Evolutionary conservation across 2,797 vertebrate genomes (phyloP).

Genomic region (Girardinus metallicus): DNA sequence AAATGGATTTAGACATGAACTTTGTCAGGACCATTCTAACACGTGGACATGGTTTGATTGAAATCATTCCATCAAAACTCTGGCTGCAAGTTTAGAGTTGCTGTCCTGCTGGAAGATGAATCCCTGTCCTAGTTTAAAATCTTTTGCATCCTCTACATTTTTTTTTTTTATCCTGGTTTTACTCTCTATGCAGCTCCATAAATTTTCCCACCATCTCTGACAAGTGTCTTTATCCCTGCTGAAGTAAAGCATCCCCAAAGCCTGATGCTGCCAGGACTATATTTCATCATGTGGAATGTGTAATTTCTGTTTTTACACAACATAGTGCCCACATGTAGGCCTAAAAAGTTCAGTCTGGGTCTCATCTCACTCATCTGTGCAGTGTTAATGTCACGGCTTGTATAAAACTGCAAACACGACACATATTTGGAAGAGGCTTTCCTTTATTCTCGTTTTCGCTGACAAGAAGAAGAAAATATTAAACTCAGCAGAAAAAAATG

Average conservation of each 20-base stretch:
- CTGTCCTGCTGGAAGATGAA: neutral
- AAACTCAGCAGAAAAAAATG: neutral
- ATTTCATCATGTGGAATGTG: neutral
- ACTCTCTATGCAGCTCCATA: neutral
- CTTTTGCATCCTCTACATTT: neutral
- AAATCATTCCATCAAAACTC: neutral
- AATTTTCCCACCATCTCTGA: neutral
- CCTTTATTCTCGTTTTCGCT: neutral
- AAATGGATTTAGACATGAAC: neutral
- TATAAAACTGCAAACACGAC: neutral
- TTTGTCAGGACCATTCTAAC: neutral
- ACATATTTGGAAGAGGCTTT: neutral
- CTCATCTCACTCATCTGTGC: neutral
- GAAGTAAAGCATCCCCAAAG: neutral
- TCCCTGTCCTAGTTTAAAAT: neutral
- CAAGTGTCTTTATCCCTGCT: neutral
- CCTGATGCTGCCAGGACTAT: neutral
- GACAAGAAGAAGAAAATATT: neutral
- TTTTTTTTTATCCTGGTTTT: neutral
- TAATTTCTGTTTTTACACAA: neutral
- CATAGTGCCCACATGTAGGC: neutral
- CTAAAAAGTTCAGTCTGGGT: neutral
- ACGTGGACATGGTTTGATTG: neutral
- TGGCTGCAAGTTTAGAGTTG: neutral
- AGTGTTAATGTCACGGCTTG: neutral